phyloP scores from a whole-genome alignment of 2,113 vertebrate species.

The Podarcis raffonei region DNA sequence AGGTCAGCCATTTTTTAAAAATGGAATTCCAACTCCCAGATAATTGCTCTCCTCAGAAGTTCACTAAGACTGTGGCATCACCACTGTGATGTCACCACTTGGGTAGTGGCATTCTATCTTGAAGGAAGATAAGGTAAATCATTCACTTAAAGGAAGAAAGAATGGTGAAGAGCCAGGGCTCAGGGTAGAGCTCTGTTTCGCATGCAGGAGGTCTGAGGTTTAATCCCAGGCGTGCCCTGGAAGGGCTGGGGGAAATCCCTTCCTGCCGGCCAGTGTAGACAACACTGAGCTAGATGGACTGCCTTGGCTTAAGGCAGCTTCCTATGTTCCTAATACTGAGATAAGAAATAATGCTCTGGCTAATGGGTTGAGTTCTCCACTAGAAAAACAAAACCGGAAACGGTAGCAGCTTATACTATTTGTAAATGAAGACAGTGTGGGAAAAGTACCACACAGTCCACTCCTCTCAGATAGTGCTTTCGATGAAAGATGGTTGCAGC shows the following conservation, averaged over 20 bases:
- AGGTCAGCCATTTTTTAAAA: neutral
- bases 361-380: slow-evolving; percentile 38
- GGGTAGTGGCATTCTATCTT: neutral
- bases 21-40: slow-evolving; percentile 25
- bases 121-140: neutral
- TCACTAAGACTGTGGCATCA: neutral
- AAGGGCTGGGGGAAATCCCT: no score
- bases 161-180: neutral
- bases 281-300: no score
- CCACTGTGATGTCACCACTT: neutral
- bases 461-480: slow-evolving; percentile 70
- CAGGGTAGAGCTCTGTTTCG: no score
- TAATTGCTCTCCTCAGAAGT: neutral
- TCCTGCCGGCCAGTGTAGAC: no score
- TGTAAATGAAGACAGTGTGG: neutral
- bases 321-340: neutral
- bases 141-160: neutral
- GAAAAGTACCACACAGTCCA: neutral
- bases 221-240: no score
- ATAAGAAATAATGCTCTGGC: slow-evolving; percentile 20
- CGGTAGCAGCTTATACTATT: slow-evolving; percentile 43
- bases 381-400: slow-evolving; percentile 10
- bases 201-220: no score
- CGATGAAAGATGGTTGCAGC: slow-evolving; percentile 44
- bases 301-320: no score